Evolutionary conservation across 2,113 vertebrate species (phyloP), one percentile per base, ranked within the genome.

Genomic region (Reinhardtius hippoglossoides): DNA sequence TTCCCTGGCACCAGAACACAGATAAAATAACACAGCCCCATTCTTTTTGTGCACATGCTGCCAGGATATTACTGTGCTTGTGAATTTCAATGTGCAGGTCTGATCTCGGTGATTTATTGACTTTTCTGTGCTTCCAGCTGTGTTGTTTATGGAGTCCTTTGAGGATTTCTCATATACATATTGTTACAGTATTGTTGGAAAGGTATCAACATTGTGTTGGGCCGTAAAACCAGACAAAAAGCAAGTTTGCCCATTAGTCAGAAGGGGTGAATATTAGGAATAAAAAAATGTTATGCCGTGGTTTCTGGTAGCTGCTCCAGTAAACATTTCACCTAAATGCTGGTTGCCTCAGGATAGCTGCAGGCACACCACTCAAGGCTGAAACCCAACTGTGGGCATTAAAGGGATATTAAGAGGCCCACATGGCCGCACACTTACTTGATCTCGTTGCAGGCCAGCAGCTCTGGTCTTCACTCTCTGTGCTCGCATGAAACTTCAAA

Each of bases 341-440:
- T 82, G 80, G 77, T 68, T 79, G 55, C 74, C 1, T 0, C 59
- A 66, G 54, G 48, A 67, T n/a, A 27, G 60, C 48, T 75, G 58
- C 81, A 85, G 79, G 84, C 81, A 68, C 37, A 40, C 58, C 72
- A 66, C 74, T 81, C 66, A 50, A 31, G 64, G 64, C 56, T 74
- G 18, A 57, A 71, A 59, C 44, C 70, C 89, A 91, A 89, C 88
- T 86, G 74, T 67, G 63, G 67, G 70, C 78, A 88, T 87, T 91
- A 88, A 84, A 85, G 31, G 67, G 61, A 93, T 89, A 91, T 93
- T 83, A 91, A 81, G 74, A 83, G 82, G 81, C 70, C 86, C 88
- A 87, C 74, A 75, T 83, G 89, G 85, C 78, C 66, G 46, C 77
- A 69, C 61, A 74, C 71, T 79, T 54, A 62, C 66, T 83, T 81